Conservation (phyloP, 2,888 invertebrate species). For the Drosophila borborema region DNA sequence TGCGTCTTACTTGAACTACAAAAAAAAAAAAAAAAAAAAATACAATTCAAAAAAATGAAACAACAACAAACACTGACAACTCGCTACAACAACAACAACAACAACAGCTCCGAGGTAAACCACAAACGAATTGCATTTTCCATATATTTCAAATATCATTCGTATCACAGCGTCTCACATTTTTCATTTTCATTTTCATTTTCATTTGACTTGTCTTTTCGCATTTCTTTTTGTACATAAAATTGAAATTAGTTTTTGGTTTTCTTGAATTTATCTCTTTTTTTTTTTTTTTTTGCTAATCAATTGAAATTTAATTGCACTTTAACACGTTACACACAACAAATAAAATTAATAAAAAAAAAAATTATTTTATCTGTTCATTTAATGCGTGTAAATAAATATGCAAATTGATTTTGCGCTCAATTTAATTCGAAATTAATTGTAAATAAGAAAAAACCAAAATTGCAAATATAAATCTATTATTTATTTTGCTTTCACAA, state of each 20-base stretch:
- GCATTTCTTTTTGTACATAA: slow-evolving; percentile 26
- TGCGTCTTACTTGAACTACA: slow-evolving; percentile 45
- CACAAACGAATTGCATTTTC: slow-evolving; percentile 72
- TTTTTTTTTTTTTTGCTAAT: background rate
- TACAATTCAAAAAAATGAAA: slow-evolving; percentile 48
- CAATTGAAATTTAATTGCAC: slow-evolving; percentile 34
- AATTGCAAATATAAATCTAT: slow-evolving; percentile 16
- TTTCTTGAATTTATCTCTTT: background rate
- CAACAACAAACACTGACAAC: slow-evolving; percentile 45
- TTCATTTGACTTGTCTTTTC: slow-evolving; percentile 4
- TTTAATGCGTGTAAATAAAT: slow-evolving; percentile 13
- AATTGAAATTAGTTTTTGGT: background rate
- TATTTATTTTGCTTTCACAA: slow-evolving; percentile 15
- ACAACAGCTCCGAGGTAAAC: slow-evolving; percentile 84
- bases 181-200: slow-evolving; percentile 12
- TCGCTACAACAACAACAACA: slow-evolving; percentile 53
- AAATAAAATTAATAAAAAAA: background rate
- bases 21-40: slow-evolving; percentile 6
- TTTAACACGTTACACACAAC: background rate
- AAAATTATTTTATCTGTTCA: background rate
- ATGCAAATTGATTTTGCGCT: slow-evolving; percentile 22
- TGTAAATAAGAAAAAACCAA: slow-evolving; percentile 24
- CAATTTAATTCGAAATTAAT: slow-evolving; percentile 22
- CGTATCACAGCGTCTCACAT: slow-evolving; percentile 51
- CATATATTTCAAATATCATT: slow-evolving; percentile 56